These are phyloP conservation scores for Rhodeus uyekii DNA, from an alignment of 2,797 vertebrate species.

Conservation along the genomic window DNA sequence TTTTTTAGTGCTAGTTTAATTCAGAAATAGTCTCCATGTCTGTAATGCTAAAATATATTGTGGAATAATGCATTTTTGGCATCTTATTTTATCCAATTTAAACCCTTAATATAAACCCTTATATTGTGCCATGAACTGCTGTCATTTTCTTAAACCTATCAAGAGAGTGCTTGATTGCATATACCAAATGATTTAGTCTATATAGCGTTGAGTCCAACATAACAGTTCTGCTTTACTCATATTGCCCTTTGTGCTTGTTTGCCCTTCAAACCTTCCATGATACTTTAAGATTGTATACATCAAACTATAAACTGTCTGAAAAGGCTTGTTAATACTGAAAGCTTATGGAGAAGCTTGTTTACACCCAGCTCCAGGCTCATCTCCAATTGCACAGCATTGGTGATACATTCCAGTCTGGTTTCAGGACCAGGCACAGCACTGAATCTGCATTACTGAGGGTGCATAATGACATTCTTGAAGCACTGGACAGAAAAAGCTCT, in stretches of 20 bases:
- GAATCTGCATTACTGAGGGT: too few species aligned
- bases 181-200: neutral
- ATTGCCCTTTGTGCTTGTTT: neutral
- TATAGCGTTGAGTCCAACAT: neutral
- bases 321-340: constrained; percentile 50
- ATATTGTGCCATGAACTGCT: neutral
- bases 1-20: neutral
- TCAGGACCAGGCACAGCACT: too few species aligned
- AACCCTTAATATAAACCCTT: too few species aligned
- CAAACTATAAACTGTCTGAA: constrained; percentile 41
- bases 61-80: neutral
- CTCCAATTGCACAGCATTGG: too few species aligned
- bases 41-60: neutral
- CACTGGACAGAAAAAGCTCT: too few species aligned
- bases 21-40: neutral
- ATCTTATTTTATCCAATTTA: neutral
- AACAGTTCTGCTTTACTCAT: neutral
- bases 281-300: constrained; percentile 21
- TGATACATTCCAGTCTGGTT: too few species aligned
- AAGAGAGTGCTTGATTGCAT: neutral
- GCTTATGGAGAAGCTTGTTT: too few species aligned
- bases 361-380: too few species aligned
- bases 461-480: too few species aligned
- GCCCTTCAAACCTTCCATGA: constrained; percentile 7
- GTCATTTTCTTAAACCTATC: neutral